Evolutionary conservation across 2,113 vertebrate species (phyloP).

Genomic region (Riparia riparia): DNA sequence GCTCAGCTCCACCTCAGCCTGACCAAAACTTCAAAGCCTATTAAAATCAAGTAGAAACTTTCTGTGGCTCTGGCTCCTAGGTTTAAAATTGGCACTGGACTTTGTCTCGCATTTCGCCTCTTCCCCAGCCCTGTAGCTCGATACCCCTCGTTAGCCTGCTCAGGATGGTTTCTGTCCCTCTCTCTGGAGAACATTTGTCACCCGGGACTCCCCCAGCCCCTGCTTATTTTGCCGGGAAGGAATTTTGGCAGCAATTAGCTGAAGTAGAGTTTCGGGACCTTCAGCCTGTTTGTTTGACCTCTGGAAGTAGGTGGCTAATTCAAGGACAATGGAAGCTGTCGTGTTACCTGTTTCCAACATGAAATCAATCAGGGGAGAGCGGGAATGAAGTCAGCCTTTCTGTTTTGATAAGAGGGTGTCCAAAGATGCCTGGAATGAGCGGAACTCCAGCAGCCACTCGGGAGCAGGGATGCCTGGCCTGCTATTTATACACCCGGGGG

Average conservation of each 20-base stretch:
- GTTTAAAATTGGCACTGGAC: conserved; percentile 40
- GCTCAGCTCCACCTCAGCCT: neutral
- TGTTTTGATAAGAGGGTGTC: conserved; percentile 74
- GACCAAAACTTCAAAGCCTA: neutral
- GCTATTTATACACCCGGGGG: conserved; percentile 70
- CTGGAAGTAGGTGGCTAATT: conserved; percentile 72
- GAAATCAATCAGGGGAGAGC: conserved; percentile 64
- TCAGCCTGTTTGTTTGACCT: conserved; percentile 73
- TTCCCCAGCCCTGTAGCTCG: conserved; percentile 50
- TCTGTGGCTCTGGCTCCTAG: neutral
- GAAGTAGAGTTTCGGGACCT: conserved; percentile 10
- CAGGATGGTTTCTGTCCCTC: conserved; percentile 45
- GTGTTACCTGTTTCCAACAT: conserved; percentile 64
- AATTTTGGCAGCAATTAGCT: conserved; percentile 67
- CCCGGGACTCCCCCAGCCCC: conserved; percentile 28
- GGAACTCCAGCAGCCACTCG: conserved; percentile 57
- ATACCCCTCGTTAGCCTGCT: conserved; percentile 54
- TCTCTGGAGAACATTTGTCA: conserved; percentile 74
- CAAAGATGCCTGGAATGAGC: conserved; percentile 68
- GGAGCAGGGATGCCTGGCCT: neutral
- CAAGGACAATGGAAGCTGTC: conserved; percentile 62
- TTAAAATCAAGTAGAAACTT: conserved; percentile 4
- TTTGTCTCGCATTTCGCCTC: conserved; percentile 24
- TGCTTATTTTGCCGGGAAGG: conserved; percentile 33
- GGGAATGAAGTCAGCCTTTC: conserved; percentile 71